Evolutionary conservation across 2,113 vertebrate species (phyloP), one percentile per base, ranked within the genome.

Genomic region (Xiphias gladius): DNA sequence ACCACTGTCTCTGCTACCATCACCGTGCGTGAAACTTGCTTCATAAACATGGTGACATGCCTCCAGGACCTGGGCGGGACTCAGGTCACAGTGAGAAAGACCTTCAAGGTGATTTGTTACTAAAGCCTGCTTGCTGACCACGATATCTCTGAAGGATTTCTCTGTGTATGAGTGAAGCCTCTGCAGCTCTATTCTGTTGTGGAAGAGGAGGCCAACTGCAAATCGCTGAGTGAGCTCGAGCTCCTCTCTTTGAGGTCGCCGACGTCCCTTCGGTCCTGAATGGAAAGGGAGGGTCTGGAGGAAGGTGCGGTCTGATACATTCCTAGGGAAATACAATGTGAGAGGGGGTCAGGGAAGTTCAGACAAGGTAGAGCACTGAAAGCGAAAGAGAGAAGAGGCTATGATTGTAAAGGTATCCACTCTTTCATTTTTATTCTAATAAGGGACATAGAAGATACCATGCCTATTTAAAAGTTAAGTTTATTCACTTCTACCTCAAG

Each of bases 1-100:
- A 11, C 43, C 28, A 5, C 26, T 26, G 62, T 63, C 63, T 48
- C 14, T 87, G 2, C 88, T 89, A 0, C 17, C 37, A 6, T 91
- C 93, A 26, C 73, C 54, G 2, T 35, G 35, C 0, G 78, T 83
- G 13, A 79, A 79, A 64, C 61, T 69, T 0, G 95, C 93, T 89
- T 98, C 97, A 0, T 96, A 96, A 62, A 96, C 77, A 22, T 96
- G 98, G 75, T 96, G 96, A 17, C 97, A 95, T 5, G 96, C 90
- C 80, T 98, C 96, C 26, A 99, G 91, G 35, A 99, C 80, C 83
- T 92, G 95, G 32, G 94, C 90, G 0, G 96, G 91, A n/a, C 71
- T 89, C 70, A 99, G 91, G 0, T 89, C 72, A 0, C 80, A 55
- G 0, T 93, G 89, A 41, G 94, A 91, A 39, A 98, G 93, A 32